Base-by-base conservation (phyloP, 2,888 invertebrate species). In the Galeopsomyia nigrocyanea region DNA sequence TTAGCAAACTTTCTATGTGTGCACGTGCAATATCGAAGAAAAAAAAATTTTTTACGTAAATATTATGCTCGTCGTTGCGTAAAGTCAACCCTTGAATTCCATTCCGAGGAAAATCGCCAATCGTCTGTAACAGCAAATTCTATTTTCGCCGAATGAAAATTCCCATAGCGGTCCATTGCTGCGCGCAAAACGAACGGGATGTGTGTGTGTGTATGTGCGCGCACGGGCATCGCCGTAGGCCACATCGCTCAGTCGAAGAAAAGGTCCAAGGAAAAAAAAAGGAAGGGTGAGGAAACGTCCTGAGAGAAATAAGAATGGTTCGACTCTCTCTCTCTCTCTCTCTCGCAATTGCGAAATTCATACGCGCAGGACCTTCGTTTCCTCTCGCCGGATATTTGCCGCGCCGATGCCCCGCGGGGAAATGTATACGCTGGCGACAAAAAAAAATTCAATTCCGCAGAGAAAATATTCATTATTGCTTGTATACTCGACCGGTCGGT, bases 101-200 rank as follows among this genome's bases (percentile, higher is more conserved):
- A 53, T 53, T 53, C 19, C 19, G 19, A 1, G 1, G 39, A 51
- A 14, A 63, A 21, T 63, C n/a, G 53, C 5, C 58, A 16, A 51
- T 47, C 22, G n/a, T 16, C 16, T 16, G 7, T 67, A 71, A 78
- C 60, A 16, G 19, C 62, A 73, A 78, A 77, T 79, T 79, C 77
- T 80, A 80, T 79, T 79, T 80, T 80, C 77, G 77, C 77, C 77
- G 77, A 76, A 80, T 77, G 78, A 79, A 80, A 80, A 79, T 79
- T 78, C 78, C 76, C 71, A 62, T 7, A 16, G 0, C 17, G 31
- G 5, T 31, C 47, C 39, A 58, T 68, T 26, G 21, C 47, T 19
- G 31, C 19, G 17, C n/a, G 47, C 22, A 46, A 22, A 67, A 51
- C 10, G 19, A 21, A 7, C 39, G 39, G 39, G 39, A 10, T 5